A percentile compares a stretch with the other conserved stretches of the same genome.
Conservation (phyloP, 2,888 invertebrate genomes). For the Nebria brevicollis region DNA sequence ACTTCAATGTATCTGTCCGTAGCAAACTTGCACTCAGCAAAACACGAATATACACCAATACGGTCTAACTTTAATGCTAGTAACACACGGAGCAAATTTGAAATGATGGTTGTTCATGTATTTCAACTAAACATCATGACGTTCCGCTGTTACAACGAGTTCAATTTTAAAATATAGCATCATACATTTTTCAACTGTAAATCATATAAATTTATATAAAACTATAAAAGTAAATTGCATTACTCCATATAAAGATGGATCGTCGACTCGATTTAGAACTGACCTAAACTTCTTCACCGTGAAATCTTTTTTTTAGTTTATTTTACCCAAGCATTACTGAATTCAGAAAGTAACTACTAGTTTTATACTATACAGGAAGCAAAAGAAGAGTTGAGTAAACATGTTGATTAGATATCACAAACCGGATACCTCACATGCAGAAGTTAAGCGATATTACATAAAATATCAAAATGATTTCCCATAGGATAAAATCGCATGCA, state of each 20-base stretch:
- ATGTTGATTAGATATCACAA: too few relatives aligned
- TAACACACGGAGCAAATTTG: conserved; percentile 32
- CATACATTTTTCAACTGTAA: not conserved
- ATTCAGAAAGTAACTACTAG: too few relatives aligned
- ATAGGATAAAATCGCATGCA: not conserved
- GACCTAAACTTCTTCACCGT: too few relatives aligned
- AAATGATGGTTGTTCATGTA: conserved; percentile 28
- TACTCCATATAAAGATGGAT: not conserved
- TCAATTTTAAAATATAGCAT: not conserved
- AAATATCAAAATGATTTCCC: not conserved
- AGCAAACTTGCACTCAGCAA: conserved; percentile 8
- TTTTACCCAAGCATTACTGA: too few relatives aligned
- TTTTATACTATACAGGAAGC: too few relatives aligned
- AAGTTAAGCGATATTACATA: not conserved
- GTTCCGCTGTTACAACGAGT: not conserved
- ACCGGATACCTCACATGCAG: not conserved
- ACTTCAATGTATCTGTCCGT: not conserved
- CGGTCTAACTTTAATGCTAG: conserved; percentile 15
- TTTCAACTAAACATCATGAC: conserved; percentile 24
- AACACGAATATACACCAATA: conserved; percentile 14
- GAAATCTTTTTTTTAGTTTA: too few relatives aligned
- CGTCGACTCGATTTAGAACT: too few relatives aligned
- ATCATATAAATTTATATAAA: not conserved
- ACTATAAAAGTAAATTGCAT: not conserved
- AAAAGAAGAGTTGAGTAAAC: too few relatives aligned